These are phyloP conservation scores for Phoenicopterus ruber DNA, from an alignment of 2,113 vertebrate species.

Conservation along the genomic window DNA sequence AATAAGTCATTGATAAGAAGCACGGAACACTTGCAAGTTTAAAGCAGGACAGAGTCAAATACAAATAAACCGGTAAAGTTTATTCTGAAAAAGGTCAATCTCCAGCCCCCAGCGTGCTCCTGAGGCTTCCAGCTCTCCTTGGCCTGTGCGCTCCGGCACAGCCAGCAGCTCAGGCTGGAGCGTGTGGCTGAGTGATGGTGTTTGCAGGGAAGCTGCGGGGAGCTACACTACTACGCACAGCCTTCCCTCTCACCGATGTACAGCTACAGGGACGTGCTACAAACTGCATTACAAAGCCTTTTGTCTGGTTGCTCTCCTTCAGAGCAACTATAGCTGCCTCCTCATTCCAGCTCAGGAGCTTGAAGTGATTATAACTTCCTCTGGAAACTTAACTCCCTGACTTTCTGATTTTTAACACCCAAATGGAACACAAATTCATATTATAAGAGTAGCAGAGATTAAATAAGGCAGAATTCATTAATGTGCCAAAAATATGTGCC, in stretches of 20 bases:
- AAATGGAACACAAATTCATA: slow-evolving; percentile 72
- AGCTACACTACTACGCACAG: background rate
- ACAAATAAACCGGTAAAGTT: background rate
- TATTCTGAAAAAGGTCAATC: background rate
- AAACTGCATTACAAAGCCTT: background rate
- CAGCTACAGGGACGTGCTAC: background rate
- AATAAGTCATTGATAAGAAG: background rate
- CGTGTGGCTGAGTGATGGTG: background rate
- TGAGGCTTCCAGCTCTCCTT: background rate
- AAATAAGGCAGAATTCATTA: slow-evolving; percentile 79
- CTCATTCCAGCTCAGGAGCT: slow-evolving; percentile 52
- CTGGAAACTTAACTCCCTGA: slow-evolving; percentile 72
- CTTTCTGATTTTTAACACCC: slow-evolving; percentile 75
- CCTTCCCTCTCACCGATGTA: background rate
- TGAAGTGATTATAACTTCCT: slow-evolving; percentile 64
- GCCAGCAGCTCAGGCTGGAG: background rate
- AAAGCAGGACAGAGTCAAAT: background rate
- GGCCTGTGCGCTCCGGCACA: background rate
- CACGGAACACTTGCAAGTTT: background rate
- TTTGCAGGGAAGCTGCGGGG: background rate
- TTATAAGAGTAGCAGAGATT: slow-evolving; percentile 76
- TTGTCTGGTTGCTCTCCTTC: background rate
- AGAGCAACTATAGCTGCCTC: slow-evolving; percentile 8
- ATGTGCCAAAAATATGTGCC: slow-evolving; percentile 81
- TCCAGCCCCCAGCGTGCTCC: background rate